Conservation (phyloP, 1,140 invertebrate species). For the Venturia canescens region DNA sequence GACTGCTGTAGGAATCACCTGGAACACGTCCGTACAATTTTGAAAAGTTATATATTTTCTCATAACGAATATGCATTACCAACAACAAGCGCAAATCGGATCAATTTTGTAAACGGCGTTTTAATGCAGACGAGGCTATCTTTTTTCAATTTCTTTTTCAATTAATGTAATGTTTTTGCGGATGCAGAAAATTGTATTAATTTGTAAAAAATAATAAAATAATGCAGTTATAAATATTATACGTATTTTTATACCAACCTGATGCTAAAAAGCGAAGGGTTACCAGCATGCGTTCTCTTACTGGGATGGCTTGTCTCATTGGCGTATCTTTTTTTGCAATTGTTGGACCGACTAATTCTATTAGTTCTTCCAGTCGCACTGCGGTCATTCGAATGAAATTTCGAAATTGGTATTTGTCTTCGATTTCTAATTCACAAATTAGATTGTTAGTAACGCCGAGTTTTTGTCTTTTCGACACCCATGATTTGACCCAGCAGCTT, state of each 20-base stretch:
- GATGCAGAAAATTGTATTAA: no score
- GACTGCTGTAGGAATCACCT: no score
- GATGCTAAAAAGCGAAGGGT: neutral
- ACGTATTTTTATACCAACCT: neutral
- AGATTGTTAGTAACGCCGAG: constrained; percentile 17
- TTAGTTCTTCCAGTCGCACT: neutral
- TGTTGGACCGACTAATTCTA: neutral
- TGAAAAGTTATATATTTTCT: no score
- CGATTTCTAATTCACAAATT: neutral
- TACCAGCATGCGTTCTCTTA: neutral
- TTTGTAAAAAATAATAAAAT: no score
- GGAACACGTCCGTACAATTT: no score
- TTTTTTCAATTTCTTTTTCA: no score
- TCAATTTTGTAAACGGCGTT: no score
- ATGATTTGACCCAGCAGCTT: neutral
- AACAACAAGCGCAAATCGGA: no score
- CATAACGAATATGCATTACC: no score
- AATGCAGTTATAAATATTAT: no score
- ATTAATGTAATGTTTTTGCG: no score
- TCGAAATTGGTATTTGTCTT: neutral
- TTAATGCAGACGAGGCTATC: no score
- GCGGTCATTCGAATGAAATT: neutral
- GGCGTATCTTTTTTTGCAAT: neutral
- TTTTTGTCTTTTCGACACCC: neutral
- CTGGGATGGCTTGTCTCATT: neutral